A percentile compares a stretch with the other conserved stretches of the same genome.
Conservation (phyloP, 2,797 vertebrate species). For the Hypotaenidia philippensis region DNA sequence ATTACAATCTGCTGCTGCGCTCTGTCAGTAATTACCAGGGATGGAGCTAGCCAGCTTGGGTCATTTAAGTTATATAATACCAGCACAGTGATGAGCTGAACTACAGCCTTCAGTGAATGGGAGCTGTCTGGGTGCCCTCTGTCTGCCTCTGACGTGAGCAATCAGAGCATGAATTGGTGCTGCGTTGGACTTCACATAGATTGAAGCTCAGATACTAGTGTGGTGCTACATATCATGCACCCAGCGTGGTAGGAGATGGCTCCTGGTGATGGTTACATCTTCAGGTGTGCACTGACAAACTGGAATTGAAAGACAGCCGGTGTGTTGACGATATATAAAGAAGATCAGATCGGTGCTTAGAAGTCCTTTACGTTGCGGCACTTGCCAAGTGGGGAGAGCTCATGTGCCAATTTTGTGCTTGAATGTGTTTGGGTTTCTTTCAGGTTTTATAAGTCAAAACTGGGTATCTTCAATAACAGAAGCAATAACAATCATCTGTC, state of each 20-base stretch:
- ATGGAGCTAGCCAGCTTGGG: constrained; percentile 12
- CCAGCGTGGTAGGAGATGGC: background rate
- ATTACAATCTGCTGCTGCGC: background rate
- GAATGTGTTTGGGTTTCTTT: background rate
- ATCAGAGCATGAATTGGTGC: background rate
- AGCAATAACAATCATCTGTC: background rate
- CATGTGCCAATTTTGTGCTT: background rate
- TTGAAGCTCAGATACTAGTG: background rate
- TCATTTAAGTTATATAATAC: constrained; percentile 11
- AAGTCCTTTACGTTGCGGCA: background rate
- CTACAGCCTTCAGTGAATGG: background rate
- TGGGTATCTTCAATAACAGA: background rate
- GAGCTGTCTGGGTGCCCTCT: background rate
- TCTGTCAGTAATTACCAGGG: constrained; percentile 31
- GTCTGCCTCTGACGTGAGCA: background rate
- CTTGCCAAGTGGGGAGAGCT: background rate
- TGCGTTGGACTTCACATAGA: background rate
- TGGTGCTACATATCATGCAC: background rate
- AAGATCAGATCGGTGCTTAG: background rate
- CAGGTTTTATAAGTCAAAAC: background rate
- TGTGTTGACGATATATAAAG: background rate
- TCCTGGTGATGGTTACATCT: background rate
- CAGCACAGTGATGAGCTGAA: background rate
- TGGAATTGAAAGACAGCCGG: background rate
- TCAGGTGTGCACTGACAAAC: background rate